Base-by-base conservation (phyloP, 2,113 vertebrate species). In the Scopus umbretta region DNA sequence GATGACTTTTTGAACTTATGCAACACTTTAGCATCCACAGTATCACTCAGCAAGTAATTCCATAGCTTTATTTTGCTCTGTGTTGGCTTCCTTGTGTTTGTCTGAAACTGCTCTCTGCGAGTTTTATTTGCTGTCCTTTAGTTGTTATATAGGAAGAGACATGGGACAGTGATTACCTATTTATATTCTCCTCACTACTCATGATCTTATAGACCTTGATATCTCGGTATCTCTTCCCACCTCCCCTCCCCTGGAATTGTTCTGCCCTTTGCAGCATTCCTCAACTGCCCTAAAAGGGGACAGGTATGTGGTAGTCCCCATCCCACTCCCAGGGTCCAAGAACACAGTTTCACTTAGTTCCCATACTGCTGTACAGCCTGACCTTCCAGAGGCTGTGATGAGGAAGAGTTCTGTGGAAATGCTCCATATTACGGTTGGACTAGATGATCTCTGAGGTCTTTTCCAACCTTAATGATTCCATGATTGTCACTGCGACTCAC, bases 221-320 rank as follows among this genome's bases (percentile, higher is more conserved):
- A 68, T 14, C 42, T 72, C 56, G 16, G 3, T n/a, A 25, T 36
- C 2, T 5, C 32, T 50, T 50, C 67, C 32, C 26, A 50, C 13
- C 29, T 67, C 13, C 11, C 3, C n/a, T 38, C 17, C 34, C 13
- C 38, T 63, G 43, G 13, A 85, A 59, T 1, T n/a, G 25, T 40
- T 75, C 32, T 40, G 15, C 47, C 34, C 34, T 80, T 59, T 34
- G 7, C 40, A 92, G 22, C 10, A 38, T n/a, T 63, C 16, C 34
- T 38, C 36, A 14, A n/a, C 25, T 49, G 29, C 10, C 38, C 62
- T 40, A 23, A 40, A 67, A 53, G 45, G 50, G 80, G 36, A 49
- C 8, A 42, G 45, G 13, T 36, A 70, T 8, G 1, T 45, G 9
- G 0, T 9, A 71, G 65, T 10, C 11, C 42, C 34, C 0, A 0